phyloP scores from a whole-genome alignment of 2,797 vertebrate species.

The Muscicapa striata region DNA sequence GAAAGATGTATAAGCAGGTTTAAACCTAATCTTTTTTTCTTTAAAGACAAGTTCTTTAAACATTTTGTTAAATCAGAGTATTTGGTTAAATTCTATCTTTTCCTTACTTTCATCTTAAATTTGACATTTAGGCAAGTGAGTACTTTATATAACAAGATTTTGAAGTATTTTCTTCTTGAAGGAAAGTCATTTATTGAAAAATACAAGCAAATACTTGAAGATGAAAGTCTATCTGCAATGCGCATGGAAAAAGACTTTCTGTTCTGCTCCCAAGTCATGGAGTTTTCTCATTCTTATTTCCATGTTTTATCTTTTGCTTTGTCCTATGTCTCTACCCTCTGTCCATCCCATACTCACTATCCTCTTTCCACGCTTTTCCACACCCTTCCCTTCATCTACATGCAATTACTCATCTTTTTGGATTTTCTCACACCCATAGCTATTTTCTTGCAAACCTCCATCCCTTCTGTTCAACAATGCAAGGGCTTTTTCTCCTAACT shows the following conservation, averaged over 20 bases:
- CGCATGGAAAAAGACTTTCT: neutral
- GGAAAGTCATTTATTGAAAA: neutral
- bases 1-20: neutral
- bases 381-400: neutral
- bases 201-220: neutral
- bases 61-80: neutral
- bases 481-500: neutral
- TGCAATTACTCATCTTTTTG: neutral
- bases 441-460: neutral
- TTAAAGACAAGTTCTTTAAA: neutral
- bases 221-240: neutral
- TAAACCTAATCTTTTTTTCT: neutral
- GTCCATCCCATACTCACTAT: neutral
- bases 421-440: neutral
- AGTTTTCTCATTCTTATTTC: neutral
- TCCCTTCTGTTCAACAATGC: neutral
- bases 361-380: neutral
- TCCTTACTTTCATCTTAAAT: neutral
- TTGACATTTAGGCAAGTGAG: neutral
- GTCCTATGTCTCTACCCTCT: neutral
- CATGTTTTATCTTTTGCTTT: neutral
- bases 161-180: neutral
- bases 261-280: neutral
- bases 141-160: neutral
- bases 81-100: neutral